Percentiles rank a stretch among this genome's conserved stretches.
Evolutionary conservation across 2,113 vertebrate genomes (phyloP).

Genomic region (Heloderma charlesbogerti): DNA sequence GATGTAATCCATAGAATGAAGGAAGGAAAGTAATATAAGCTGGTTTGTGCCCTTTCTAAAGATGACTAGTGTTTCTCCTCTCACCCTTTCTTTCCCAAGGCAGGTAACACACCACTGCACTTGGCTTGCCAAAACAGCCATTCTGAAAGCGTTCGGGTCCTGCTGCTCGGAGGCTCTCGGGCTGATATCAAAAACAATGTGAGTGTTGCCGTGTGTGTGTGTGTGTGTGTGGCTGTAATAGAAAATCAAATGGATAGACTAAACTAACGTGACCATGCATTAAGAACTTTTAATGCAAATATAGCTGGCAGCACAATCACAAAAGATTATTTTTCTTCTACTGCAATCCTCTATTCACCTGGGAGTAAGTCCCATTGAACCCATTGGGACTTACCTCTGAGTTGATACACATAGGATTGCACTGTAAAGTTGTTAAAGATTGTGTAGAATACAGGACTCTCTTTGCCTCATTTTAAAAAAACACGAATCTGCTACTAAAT

Average conservation of each 20-base stretch:
- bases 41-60: conserved; percentile 51
- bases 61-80: neutral
- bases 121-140: conserved; percentile 97
- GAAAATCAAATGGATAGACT: neutral
- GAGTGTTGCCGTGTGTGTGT: conserved; percentile 65
- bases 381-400: too few species aligned
- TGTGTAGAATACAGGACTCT: neutral
- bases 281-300: neutral
- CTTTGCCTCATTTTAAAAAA: neutral
- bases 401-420: neutral
- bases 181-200: conserved; percentile 94
- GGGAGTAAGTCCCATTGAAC: too few species aligned
- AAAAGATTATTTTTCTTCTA: neutral
- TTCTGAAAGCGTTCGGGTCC: conserved; percentile 88
- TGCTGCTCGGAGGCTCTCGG: conserved; percentile 92
- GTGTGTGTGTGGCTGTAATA: accelerated
- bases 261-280: neutral
- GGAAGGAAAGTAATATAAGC: neutral
- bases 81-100: conserved; percentile 80
- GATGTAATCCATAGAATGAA: neutral
- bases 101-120: conserved; percentile 94
- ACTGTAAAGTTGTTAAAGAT: neutral
- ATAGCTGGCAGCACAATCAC: too few species aligned
- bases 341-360: too few species aligned
- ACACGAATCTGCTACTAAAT: neutral